phyloP scores from a whole-genome alignment of 2,888 invertebrate genomes.

The Lepidonotus clava region DNA sequence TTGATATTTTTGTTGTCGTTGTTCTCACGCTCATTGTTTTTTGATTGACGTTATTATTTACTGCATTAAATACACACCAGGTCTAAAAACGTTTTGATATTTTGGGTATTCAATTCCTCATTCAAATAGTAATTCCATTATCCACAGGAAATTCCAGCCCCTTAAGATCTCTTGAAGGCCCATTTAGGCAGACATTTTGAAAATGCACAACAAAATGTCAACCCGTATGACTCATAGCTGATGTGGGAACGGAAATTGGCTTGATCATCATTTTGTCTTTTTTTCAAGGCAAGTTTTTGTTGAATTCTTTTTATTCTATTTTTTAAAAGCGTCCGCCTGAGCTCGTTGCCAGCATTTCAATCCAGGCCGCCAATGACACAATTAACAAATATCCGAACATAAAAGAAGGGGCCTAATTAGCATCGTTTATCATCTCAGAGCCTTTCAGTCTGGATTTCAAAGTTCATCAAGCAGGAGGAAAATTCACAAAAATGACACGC shows the following conservation, averaged over 20 bases:
- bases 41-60: too few relatives aligned
- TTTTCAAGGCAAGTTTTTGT: not conserved
- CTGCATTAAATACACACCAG: too few relatives aligned
- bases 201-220: conserved; percentile 26
- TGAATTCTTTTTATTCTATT: not conserved
- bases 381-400: conserved; percentile 3
- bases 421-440: conserved; percentile 20
- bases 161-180: not conserved
- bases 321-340: not conserved
- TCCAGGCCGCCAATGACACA: not conserved
- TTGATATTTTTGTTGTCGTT: too few relatives aligned
- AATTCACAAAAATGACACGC: not conserved
- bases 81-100: too few relatives aligned
- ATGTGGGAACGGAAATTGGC: conserved; percentile 36
- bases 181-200: not conserved
- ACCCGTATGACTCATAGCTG: not conserved
- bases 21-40: too few relatives aligned
- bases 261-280: conserved; percentile 36
- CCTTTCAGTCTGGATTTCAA: conserved; percentile 27
- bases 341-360: not conserved
- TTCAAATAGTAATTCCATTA: too few relatives aligned
- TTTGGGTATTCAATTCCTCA: too few relatives aligned
- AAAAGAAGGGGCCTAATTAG: not conserved
- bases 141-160: too few relatives aligned
- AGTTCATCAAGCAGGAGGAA: conserved; percentile 22